Evolutionary conservation across 2,113 vertebrate species (phyloP).

Genomic region (Chamaetylas fuelleborni): DNA sequence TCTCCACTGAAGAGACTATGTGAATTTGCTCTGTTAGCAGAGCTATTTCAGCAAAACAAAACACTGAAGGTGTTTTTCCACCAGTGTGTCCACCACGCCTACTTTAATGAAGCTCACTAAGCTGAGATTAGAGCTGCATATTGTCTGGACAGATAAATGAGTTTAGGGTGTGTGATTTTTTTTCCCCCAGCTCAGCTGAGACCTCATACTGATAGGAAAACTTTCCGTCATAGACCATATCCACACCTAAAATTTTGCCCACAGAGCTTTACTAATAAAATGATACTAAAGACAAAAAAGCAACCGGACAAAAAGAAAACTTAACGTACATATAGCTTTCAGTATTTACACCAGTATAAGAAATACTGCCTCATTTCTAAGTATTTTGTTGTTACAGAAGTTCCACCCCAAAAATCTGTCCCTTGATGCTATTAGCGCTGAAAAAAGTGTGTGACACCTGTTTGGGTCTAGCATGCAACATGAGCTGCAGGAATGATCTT

Average conservation of each 20-base stretch:
- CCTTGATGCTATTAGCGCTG: background rate
- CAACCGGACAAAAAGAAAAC: background rate
- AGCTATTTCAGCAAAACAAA: background rate
- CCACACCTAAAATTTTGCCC: background rate
- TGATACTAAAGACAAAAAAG: background rate
- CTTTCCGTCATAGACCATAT: background rate
- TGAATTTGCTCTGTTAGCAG: background rate
- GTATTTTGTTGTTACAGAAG: background rate
- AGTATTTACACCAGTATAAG: background rate
- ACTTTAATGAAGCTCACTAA: background rate
- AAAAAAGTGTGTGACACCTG: background rate
- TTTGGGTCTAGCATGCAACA: background rate
- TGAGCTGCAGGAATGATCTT: background rate
- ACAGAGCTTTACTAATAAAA: background rate
- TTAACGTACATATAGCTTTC: background rate
- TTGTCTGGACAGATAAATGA: background rate
- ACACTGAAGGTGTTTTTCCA: background rate
- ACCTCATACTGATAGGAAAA: background rate
- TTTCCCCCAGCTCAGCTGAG: background rate
- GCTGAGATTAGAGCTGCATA: background rate
- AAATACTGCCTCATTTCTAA: background rate
- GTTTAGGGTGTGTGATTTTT: background rate
- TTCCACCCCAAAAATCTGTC: background rate
- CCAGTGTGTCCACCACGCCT: background rate
- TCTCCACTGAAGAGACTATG: background rate